Base-by-base conservation (phyloP, 2,888 invertebrate species). In the Tetramorium bicarinatum region DNA sequence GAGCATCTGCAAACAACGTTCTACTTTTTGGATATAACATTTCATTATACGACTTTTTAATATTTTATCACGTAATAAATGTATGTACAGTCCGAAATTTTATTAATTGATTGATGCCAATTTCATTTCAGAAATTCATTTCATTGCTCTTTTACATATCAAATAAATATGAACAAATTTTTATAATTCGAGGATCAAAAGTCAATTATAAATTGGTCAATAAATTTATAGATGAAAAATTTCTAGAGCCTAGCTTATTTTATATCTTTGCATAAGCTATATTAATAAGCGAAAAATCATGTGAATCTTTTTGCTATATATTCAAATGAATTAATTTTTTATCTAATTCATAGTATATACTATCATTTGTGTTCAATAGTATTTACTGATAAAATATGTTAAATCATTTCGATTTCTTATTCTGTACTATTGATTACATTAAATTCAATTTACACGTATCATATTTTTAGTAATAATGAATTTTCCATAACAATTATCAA, bases 1-100 rank as follows among this genome's bases (percentile, higher is more conserved):
- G 94, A 95, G 93, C 95, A 95, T 95, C 95, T 95, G 95, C 90
- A 95, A 95, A 93, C 93, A 95, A 94, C 92, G 92, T 91, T 92
- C 92, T 94, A 93, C 92, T 94, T 94, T 93, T 93, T 86, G 82
- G 75, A 47, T 88, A 88, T 85, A 44, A 82, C 87, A 87, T 13
- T 44, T 80, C 54, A 54, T 54, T 44, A n/a, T n/a, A 61, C 8
- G 49, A 9, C 4, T 75, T 67, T 41, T 3, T 77, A 69, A 69
- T 69, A 25, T 21, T 77, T 67, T 52, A 76, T 72, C 9, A 44
- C 11, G 18, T 44, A 34, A 54, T 44, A 44, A 75, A n/a, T 21
- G 8, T 52, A 15, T 29, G 41, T 4, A 47, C 29, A 34, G 4
- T 34, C 4, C 29, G 4, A 34, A 34, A 34, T 34, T 34, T 34